Base-by-base conservation (phyloP, 2,888 invertebrate genomes). In the Geotrupes spiniger region DNA sequence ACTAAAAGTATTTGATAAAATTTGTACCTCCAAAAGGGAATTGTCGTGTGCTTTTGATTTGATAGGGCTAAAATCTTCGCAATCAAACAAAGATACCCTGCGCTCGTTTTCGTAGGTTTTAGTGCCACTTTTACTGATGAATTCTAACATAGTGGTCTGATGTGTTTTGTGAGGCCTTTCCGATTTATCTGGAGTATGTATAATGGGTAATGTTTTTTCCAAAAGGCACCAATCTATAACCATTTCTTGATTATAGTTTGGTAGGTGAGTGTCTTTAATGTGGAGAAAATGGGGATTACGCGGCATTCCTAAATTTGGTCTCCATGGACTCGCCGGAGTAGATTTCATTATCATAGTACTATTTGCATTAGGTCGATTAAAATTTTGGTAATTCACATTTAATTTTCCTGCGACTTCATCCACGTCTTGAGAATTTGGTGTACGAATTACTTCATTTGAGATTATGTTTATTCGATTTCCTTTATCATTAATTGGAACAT, bases 241-340 rank as follows among this genome's bases (percentile, higher is more conserved):
- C 53, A 53, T 46, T 9, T 53, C 49, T 25, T 53, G 53, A 36
- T 53, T 48, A 9, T 53, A 53, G 26, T 39, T 46, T 10, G 53
- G 53, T 4, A 53, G 31, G n/a, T 12, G 25, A 11, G 53, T 40
- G 15, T 46, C 28, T 29, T 53, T 50, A 16, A 39, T 46, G 8
- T 43, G 37, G 11, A 53, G 15, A 14, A 52, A 41, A 12, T 43
- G 40, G 1, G 53, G 49, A 26, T 46, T 53, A 2, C 44, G 42
- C n/a, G 36, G 36, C 1, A 50, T 11, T 4, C 26, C 15, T 2
- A 46, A n/a, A 11, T 42, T 21, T 4, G 44, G 36, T 12, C 53
- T 46, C 53, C 53, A 53, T 10, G 53, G 53, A 14, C 42, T 51
- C 6, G 46, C 38, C 2, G 29, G 15, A 3, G 6, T 6, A 17